A percentile compares a stretch with the other conserved stretches of the same genome.
Conservation (phyloP, 2,113 vertebrate genomes). For the Dromiciops gliroides region DNA sequence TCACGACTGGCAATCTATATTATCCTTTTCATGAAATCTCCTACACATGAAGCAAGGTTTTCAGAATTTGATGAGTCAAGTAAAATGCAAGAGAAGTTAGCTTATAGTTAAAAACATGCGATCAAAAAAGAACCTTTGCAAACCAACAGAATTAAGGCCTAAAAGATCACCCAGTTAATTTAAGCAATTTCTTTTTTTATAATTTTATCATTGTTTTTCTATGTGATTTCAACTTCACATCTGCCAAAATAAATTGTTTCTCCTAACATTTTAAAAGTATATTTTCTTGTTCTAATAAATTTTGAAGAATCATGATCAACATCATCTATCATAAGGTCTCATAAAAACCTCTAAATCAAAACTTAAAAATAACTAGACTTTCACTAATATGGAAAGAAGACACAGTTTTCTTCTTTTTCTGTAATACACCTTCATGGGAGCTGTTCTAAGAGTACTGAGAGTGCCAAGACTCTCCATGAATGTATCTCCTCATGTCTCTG, state of each 20-base stretch:
- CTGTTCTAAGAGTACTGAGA: conserved; percentile 23
- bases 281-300: not conserved
- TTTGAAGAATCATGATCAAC: not conserved
- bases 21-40: not conserved
- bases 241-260: not conserved
- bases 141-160: conserved; percentile 11
- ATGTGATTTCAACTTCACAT: not conserved
- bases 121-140: not conserved
- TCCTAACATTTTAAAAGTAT: conserved; percentile 18
- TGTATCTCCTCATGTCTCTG: conserved; percentile 2
- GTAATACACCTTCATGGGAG: not conserved
- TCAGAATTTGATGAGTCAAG: conserved; percentile 12
- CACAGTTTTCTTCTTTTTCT: not conserved
- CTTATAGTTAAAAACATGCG: conserved; percentile 8
- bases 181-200: not conserved
- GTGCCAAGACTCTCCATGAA: not conserved
- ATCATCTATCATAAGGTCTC: not conserved
- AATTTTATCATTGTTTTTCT: conserved; percentile 12
- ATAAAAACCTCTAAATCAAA: not conserved
- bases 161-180: not conserved
- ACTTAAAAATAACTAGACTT: conserved; percentile 2
- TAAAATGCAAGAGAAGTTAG: not conserved
- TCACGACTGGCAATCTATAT: not conserved
- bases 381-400: not conserved
- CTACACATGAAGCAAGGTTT: not conserved